phyloP scores from a whole-genome alignment of 2,888 invertebrate species.

The Abscondita cerata region DNA sequence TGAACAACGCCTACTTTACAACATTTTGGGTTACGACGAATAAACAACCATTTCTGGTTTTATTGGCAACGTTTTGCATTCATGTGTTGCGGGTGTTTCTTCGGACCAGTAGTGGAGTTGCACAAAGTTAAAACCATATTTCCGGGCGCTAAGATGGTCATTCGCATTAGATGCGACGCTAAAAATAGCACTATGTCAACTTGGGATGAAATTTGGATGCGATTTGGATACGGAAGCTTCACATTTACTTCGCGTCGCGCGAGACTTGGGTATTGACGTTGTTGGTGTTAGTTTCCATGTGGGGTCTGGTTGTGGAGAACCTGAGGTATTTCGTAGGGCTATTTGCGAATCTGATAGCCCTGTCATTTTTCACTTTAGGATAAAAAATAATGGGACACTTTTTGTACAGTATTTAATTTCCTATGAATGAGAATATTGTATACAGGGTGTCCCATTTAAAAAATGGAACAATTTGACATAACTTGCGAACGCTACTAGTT shows the following conservation, averaged over 20 bases:
- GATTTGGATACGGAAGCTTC: constrained; percentile 79
- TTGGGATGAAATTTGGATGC: constrained; percentile 96
- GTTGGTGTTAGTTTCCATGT: constrained; percentile 92
- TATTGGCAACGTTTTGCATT: no score
- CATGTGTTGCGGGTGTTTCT: no score
- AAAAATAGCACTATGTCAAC: constrained; percentile 81
- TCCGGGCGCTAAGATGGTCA: constrained; percentile 83
- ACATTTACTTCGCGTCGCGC: constrained; percentile 75
- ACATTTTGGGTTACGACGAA: no score
- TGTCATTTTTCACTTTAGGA: no score
- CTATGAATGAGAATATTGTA: no score
- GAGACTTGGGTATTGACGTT: constrained; percentile 76
- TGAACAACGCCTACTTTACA: no score
- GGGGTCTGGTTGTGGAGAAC: constrained; percentile 89
- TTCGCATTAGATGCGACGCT: constrained; percentile 90
- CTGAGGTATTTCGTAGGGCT: constrained; percentile 81
- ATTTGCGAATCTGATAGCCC: constrained; percentile 66
- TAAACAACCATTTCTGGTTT: no score
- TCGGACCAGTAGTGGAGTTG: constrained; percentile 90
- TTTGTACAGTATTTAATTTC: no score
- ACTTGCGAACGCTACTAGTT: no score
- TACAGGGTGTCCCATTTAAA: no score
- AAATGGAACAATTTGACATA: no score
- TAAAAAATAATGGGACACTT: no score
- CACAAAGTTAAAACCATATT: constrained; percentile 84